Evolutionary conservation across 2,888 invertebrate genomes (phyloP).

Genomic region (Tanaodytes sp.): DNA sequence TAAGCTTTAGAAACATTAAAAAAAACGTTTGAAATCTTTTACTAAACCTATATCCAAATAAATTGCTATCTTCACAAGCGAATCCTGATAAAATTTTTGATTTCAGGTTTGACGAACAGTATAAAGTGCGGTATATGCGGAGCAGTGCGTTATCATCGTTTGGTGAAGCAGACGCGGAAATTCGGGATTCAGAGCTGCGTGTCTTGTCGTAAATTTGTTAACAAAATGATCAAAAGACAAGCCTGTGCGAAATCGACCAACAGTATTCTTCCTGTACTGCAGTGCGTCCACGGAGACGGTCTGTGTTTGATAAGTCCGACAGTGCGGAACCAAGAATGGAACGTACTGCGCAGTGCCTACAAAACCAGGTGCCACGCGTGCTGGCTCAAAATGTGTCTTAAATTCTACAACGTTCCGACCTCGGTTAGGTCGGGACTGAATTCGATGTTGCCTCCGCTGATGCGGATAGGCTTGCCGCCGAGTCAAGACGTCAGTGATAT

Average conservation of each 20-base stretch:
- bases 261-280: conserved; percentile 76
- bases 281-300: conserved; percentile 82
- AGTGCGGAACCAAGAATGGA: conserved; percentile 81
- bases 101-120: conserved; percentile 77
- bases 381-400: conserved; percentile 89
- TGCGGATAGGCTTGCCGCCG: conserved; percentile 71
- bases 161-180: conserved; percentile 85
- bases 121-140: conserved; percentile 87
- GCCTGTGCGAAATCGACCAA: conserved; percentile 76
- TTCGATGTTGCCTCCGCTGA: conserved; percentile 80
- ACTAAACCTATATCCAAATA: too few species aligned
- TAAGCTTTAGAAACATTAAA: too few species aligned
- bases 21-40: too few species aligned
- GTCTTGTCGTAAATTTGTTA: conserved; percentile 89
- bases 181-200: conserved; percentile 90
- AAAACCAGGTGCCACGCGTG: conserved; percentile 88
- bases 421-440: conserved; percentile 80
- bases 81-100: too few species aligned
- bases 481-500: conserved; percentile 60
- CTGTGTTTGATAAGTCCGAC: conserved; percentile 83
- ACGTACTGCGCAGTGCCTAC: conserved; percentile 79
- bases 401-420: conserved; percentile 84
- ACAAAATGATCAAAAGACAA: conserved; percentile 84
- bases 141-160: conserved; percentile 83
- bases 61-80: too few species aligned